Evolutionary conservation across 2,888 invertebrate species (phyloP).

Genomic region (Azorinus chamasolen): DNA sequence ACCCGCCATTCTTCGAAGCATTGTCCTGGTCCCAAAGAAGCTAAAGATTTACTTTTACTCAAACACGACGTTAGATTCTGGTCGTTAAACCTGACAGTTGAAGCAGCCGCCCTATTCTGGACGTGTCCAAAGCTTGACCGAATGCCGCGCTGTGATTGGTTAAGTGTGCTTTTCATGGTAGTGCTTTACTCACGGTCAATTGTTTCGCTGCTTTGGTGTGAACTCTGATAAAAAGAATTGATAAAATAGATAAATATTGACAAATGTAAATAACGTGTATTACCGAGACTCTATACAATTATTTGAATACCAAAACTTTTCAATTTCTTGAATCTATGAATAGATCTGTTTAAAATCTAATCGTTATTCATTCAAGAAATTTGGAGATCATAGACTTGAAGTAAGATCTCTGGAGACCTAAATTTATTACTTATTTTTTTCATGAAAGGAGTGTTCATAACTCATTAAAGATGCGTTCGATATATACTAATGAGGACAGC

Average conservation of each 20-base stretch:
- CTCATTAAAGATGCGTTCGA: too few relatives aligned
- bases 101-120: conserved; percentile 40
- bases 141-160: conserved; percentile 49
- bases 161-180: conserved; percentile 27
- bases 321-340: too few relatives aligned
- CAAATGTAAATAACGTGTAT: background rate
- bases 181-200: conserved; percentile 1
- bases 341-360: too few relatives aligned
- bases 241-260: background rate
- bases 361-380: too few relatives aligned
- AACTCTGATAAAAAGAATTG: too few relatives aligned
- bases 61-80: background rate
- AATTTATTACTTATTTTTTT: too few relatives aligned
- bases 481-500: too few relatives aligned
- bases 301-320: too few relatives aligned
- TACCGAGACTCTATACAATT: too few relatives aligned
- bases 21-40: conserved; percentile 4
- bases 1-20: conserved; percentile 16
- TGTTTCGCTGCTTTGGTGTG: background rate
- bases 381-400: too few relatives aligned
- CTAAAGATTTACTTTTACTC: conserved; percentile 12
- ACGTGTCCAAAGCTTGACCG: conserved; percentile 48
- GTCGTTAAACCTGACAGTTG: conserved; percentile 1
- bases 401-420: too few relatives aligned
- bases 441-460: too few relatives aligned